Percentiles rank a stretch among this genome's conserved stretches.
phyloP scores from a whole-genome alignment of 2,888 invertebrate genomes.

The Brachylomia viminalis region DNA sequence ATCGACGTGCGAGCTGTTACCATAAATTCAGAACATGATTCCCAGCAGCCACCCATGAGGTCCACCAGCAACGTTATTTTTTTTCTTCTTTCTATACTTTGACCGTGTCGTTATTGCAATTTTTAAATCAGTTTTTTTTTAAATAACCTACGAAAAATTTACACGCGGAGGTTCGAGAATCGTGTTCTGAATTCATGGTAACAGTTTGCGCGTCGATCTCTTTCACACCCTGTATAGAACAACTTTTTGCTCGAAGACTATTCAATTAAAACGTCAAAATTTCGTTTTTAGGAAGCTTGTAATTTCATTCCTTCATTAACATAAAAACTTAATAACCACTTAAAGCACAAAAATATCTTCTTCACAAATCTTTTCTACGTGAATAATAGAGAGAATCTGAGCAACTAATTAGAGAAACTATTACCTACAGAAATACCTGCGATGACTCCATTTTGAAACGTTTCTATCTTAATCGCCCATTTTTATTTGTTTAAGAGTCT shows the following conservation, averaged over 20 bases:
- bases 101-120: neutral
- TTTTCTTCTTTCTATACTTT: neutral
- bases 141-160: neutral
- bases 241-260: neutral
- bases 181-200: neutral
- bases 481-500: conserved; percentile 46
- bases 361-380: conserved; percentile 4
- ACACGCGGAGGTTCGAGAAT: neutral
- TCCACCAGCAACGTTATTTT: neutral
- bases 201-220: neutral
- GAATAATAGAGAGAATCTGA: conserved; percentile 11
- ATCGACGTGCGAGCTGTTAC: neutral
- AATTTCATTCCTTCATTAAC: neutral
- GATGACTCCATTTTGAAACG: conserved; percentile 25
- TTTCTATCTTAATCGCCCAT: conserved; percentile 41
- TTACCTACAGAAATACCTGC: conserved; percentile 17
- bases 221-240: neutral
- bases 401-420: conserved; percentile 41
- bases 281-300: neutral
- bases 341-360: neutral
- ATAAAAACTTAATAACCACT: neutral
- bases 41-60: too few species aligned
- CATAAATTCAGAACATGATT: neutral
- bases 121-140: neutral
- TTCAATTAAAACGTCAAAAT: neutral